Evolutionary conservation across 2,888 invertebrate species (phyloP), one percentile per base, ranked within the genome.

Genomic region (Luperina nickerlii): DNA sequence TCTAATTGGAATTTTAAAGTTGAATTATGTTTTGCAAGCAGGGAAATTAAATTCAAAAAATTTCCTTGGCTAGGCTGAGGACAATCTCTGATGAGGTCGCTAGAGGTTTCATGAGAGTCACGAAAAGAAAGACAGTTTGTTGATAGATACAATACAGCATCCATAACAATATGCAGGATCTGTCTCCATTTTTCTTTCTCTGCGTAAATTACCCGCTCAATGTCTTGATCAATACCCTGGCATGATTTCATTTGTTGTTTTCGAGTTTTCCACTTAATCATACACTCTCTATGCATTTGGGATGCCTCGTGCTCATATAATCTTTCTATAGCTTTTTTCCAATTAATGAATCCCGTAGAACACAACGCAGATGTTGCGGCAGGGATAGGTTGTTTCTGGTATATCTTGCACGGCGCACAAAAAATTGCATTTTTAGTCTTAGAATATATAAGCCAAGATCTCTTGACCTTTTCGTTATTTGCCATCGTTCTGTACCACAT

Each of bases 11-110:
- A 38, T 66, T 66, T 38, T 38, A 38, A 74, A 80, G 82, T 79
- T 72, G 79, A 71, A 84, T 89, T 82, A 79, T 90, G 74, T 87
- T 89, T 89, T 42, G 90, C 87, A 83, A 90, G 87, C 83, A 89
- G 83, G 78, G 74, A 76, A 82, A 88, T 89, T 79, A 89, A 87
- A 73, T 90, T 89, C 24, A 24, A 66, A 38, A 66, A 66, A 13
- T 38, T 66, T 38, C 74, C 66, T 66, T 66, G 38, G 8, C 66
- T 38, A 24, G 24, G 66, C 24, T 38, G 66, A 15, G 24, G 38
- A 38, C 8, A 24, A 66, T 38, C 38, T 66, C 7, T 66, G 38
- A 24, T 66, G 38, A 66, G 38, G 13, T 66, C 24, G 3, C 66
- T 24, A 38, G 38, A 7, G 24, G 24, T 24, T 24, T 38, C 66